Percentiles rank a stretch among this genome's conserved stretches.
phyloP scores from a whole-genome alignment of 2,113 vertebrate species.

The human (Homo sapiens) region DNA sequence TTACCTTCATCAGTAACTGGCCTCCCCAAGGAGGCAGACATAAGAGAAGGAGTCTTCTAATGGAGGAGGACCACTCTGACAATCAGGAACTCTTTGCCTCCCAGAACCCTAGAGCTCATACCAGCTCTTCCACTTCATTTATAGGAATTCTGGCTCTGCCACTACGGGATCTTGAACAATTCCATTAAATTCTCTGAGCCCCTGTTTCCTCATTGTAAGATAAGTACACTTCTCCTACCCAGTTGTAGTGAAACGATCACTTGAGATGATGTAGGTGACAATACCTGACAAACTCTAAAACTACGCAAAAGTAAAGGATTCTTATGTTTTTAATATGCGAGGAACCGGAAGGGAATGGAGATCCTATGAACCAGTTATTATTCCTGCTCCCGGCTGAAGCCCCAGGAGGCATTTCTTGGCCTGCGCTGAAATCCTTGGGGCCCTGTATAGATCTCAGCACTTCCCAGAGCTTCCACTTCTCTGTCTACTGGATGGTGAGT shows the following conservation, averaged over 20 bases:
- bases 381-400: not conserved
- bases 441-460: not conserved
- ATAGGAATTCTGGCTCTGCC: not conserved
- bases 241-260: not conserved
- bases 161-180: not conserved
- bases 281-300: not conserved
- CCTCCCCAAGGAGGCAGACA: not conserved
- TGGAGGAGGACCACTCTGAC: not conserved
- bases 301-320: not conserved
- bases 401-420: not conserved
- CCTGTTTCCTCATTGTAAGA: not conserved
- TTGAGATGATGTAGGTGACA: not conserved
- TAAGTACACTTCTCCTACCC: not conserved
- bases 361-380: not conserved
- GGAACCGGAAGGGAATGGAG: not conserved
- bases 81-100: not conserved
- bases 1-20: not conserved
- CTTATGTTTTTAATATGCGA: not conserved
- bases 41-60: not conserved
- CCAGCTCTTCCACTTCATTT: not conserved
- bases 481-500: not conserved
- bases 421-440: not conserved
- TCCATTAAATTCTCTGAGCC: not conserved
- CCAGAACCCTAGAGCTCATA: not conserved
- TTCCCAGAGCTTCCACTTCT: not conserved